A percentile compares a stretch with the other conserved stretches of the same genome.
These are phyloP conservation scores for Stigmatopora argus DNA, from an alignment of 2,113 vertebrate genomes.

Conservation along the genomic window DNA sequence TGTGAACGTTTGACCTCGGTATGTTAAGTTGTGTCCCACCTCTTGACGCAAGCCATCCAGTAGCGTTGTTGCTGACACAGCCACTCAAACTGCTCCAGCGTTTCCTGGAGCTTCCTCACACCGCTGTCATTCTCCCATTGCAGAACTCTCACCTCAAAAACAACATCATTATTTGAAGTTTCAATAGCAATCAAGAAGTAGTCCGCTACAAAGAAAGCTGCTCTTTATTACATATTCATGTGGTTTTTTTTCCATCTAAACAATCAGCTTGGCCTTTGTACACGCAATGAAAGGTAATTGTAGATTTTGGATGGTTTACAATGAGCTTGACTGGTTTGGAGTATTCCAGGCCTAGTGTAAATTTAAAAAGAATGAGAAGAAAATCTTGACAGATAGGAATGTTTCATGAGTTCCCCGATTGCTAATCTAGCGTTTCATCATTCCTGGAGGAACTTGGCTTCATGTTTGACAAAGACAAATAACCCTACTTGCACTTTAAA, in stretches of 20 bases:
- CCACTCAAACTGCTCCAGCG: conserved; percentile 68
- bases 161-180: neutral
- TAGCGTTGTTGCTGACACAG: conserved; percentile 68
- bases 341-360: conserved; percentile 32
- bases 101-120: conserved; percentile 62
- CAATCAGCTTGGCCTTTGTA: conserved; percentile 7
- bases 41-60: conserved; percentile 69
- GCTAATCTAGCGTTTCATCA: conserved; percentile 5
- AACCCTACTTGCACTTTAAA: conserved; percentile 7
- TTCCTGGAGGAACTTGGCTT: conserved; percentile 11
- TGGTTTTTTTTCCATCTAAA: conserved; percentile 6
- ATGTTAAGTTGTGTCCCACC: conserved; percentile 29
- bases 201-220: conserved; percentile 11
- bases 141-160: conserved; percentile 43
- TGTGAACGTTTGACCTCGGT: neutral
- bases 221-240: neutral
- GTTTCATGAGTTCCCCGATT: conserved; percentile 25
- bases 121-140: conserved; percentile 57
- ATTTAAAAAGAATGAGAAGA: conserved; percentile 8
- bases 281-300: conserved; percentile 23
- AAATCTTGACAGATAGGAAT: conserved; percentile 29
- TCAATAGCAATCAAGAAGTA: neutral
- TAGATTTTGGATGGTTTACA: conserved; percentile 20
- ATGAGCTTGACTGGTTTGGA: conserved; percentile 39
- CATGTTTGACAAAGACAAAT: conserved; percentile 13